Base-by-base conservation (phyloP, 2,113 vertebrate species). In the Brachyhypopomus gauderio region DNA sequence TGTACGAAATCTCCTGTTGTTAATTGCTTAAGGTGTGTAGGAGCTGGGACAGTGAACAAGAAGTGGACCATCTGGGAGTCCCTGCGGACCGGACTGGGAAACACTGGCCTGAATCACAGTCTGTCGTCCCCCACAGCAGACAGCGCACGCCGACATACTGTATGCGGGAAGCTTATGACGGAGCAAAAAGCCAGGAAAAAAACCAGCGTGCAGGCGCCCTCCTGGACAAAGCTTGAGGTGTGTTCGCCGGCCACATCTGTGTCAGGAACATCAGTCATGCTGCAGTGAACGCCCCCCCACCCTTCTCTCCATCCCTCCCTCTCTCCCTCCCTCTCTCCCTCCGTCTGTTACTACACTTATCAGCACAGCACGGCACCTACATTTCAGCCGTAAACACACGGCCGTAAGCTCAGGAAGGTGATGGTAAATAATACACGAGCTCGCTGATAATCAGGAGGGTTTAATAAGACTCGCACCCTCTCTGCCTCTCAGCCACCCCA, bases 241-340 rank as follows among this genome's bases (percentile, higher is more conserved):
- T 52, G 48, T 38, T 80, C 34, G n/a, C 69, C 63, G 14, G 23
- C 25, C 41, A 55, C 12, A 20, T 56, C 45, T 62, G 73, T 72
- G 52, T 80, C 41, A 74, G 82, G 85, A 78, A 83, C 78, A 87
- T 86, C 5, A 73, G 87, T 87, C 84, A 81, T 78, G 66, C 67
- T 48, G 22, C 58, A 48, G 55, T 36, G n/a, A 55, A 14, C 25
- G 25, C 23, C 19, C 67, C 1, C 67, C 67, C 30, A n/a, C n/a
- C n/a, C n/a, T n/a, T n/a, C n/a, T n/a, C n/a, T n/a, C n/a, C n/a
- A n/a, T n/a, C n/a, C n/a, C n/a, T n/a, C n/a, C 73, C 60, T 45
- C 20, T 77, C 55, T 36, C 20, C 23, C 58, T 73, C 41, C 45
- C 6, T 48, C 45, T 48, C 45, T 11, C 38, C 38, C 38, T 3